Base-by-base conservation (phyloP, 2,888 invertebrate genomes). In the Spisula solida region DNA sequence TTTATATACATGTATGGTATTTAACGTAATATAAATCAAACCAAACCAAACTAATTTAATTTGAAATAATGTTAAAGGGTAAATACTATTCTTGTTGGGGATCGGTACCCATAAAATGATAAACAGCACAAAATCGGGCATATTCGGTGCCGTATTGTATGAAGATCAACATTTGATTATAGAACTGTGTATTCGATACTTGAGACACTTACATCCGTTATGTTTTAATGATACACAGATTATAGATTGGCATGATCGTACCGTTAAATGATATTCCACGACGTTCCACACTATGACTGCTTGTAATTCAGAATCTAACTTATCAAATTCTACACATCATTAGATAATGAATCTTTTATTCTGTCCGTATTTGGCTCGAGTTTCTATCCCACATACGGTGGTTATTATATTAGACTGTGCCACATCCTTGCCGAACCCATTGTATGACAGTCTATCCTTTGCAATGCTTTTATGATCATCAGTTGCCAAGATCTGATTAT, bases 401-500 rank as follows among this genome's bases (percentile, higher is more conserved):
- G 51, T 70, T 82, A 82, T 82, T 82, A 56, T 34, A 66, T 66
- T 78, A 78, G 84, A 84, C 84, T 25, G 51, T 31, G 51, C 84
- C 84, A 75, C 84, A 84, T 84, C 84, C 84, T 75, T 51, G 18
- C 34, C 14, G 25, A 48, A 31, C n/a, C n/a, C 25, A n/a, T 66
- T 25, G n/a, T 66, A 25, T 66, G 25, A 6, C 60, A 66, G 60
- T 66, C 25, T 66, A 25, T 66, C 60, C n/a, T 66, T 66, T n/a
- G 25, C 10, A 66, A 66, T 25, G 60, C 60, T 66, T 66, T 66
- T 66, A 66, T 66, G 60, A 25, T 85, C 85, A 85, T 85, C 88
- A 81, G 86, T 55, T 90, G 90, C 90, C 90, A 90, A 90, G 87
- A 90, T 85, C 85, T 55, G 75, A 81, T 83, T 81, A 86, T 80